A percentile compares a stretch with the other conserved stretches of the same genome.
Evolutionary conservation across 2,113 vertebrate species (phyloP).

Genomic region (Felis chaus): DNA sequence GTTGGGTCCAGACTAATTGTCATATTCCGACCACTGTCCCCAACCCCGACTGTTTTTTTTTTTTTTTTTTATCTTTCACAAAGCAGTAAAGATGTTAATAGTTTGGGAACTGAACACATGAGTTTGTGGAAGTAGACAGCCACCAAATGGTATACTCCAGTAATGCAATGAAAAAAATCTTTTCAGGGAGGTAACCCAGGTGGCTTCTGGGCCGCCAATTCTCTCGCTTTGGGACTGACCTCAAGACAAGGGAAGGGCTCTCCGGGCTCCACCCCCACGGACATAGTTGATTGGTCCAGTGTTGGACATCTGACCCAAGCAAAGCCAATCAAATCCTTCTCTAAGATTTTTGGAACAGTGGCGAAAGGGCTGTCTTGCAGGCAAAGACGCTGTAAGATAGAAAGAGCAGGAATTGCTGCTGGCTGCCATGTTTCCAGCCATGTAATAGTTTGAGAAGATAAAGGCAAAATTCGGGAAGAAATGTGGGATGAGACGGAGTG

Average conservation of each 20-base stretch:
- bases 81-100: not conserved
- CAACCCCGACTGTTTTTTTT: accelerated
- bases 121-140: not conserved
- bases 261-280: not conserved
- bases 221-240: not conserved
- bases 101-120: not conserved
- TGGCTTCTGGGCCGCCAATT: not conserved
- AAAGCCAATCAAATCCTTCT: not conserved
- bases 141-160: not conserved
- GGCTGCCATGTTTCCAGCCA: not conserved
- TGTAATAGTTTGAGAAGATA: not conserved
- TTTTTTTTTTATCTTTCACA: not conserved
- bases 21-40: not conserved
- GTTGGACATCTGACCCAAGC: not conserved
- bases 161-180: too few species aligned
- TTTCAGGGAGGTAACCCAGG: not conserved
- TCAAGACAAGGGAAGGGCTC: not conserved
- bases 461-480: not conserved
- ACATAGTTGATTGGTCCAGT: not conserved
- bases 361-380: not conserved
- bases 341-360: not conserved
- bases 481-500: not conserved
- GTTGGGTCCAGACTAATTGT: not conserved
- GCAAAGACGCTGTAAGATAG: not conserved
- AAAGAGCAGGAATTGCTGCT: not conserved